Percentiles rank a stretch among this genome's conserved stretches.
Conservation (phyloP, 2,888 invertebrate species). For the Leucophenga montana region DNA sequence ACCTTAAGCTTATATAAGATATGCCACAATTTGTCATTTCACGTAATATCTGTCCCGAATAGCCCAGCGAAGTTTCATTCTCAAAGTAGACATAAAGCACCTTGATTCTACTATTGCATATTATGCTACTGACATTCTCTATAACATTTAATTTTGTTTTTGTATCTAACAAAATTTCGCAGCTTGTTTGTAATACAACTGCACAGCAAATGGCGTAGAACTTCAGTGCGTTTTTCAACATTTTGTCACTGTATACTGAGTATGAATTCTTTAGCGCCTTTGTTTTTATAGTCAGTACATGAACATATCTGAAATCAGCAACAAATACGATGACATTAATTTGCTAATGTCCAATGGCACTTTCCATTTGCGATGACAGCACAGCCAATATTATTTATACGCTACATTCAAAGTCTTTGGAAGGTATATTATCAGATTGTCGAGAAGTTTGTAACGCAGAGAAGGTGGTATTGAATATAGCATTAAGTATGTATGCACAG, state of each 20-base stretch:
- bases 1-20: slow-evolving; percentile 64
- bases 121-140: slow-evolving; percentile 53
- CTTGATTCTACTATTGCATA: slow-evolving; percentile 63
- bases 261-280: slow-evolving; percentile 30
- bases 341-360: background rate
- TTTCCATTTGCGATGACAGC: background rate
- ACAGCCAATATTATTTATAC: slow-evolving; percentile 1
- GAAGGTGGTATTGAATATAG: no score
- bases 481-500: no score
- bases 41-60: slow-evolving; percentile 58
- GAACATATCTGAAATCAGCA: slow-evolving; percentile 2
- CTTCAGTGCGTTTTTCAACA: background rate
- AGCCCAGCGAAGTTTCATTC: slow-evolving; percentile 55
- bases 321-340: slow-evolving; percentile 39
- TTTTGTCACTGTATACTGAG: slow-evolving; percentile 21
- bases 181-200: slow-evolving; percentile 29
- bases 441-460: no score
- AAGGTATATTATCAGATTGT: no score
- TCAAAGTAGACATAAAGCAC: slow-evolving; percentile 68
- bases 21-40: slow-evolving; percentile 62
- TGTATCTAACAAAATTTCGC: background rate
- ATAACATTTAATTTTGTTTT: slow-evolving; percentile 46
- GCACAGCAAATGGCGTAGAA: background rate
- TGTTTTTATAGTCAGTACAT: slow-evolving; percentile 50
- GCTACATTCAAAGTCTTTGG: no score